Evolutionary conservation across 2,888 invertebrate genomes (phyloP).

Genomic region (Harpalus rubripes): DNA sequence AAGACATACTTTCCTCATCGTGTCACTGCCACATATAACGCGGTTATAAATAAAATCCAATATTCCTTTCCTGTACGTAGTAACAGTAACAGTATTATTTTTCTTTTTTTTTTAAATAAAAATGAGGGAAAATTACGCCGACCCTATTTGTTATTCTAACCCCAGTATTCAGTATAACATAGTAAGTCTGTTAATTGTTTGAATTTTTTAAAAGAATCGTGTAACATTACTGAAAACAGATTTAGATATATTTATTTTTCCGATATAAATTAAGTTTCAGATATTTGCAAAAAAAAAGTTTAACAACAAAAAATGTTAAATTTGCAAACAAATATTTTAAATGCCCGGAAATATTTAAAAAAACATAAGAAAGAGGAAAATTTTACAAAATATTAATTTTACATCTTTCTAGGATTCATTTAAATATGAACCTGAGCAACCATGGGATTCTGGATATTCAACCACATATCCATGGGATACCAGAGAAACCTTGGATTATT

Average conservation of each 20-base stretch:
- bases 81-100: conserved; percentile 7
- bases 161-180: neutral
- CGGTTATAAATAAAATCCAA: neutral
- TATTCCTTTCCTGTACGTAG: neutral
- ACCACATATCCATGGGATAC: neutral
- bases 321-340: too few relatives aligned
- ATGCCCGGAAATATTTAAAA: neutral
- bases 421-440: conserved; percentile 7
- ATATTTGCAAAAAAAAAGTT: too few relatives aligned
- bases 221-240: too few relatives aligned
- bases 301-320: too few relatives aligned
- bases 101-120: neutral
- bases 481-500: neutral
- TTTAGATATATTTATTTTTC: too few relatives aligned
- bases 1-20: too few relatives aligned
- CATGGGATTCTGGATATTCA: neutral
- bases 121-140: neutral
- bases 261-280: too few relatives aligned
- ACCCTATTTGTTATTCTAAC: neutral
- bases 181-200: neutral
- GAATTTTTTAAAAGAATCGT: neutral
- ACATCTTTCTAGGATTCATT: conserved; percentile 5
- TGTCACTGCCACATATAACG: neutral
- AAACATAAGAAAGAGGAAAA: neutral
- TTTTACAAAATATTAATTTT: neutral